A percentile compares a stretch with the other conserved stretches of the same genome.
phyloP scores from a whole-genome alignment of 2,113 vertebrate species.

The Athene cunicularia region DNA sequence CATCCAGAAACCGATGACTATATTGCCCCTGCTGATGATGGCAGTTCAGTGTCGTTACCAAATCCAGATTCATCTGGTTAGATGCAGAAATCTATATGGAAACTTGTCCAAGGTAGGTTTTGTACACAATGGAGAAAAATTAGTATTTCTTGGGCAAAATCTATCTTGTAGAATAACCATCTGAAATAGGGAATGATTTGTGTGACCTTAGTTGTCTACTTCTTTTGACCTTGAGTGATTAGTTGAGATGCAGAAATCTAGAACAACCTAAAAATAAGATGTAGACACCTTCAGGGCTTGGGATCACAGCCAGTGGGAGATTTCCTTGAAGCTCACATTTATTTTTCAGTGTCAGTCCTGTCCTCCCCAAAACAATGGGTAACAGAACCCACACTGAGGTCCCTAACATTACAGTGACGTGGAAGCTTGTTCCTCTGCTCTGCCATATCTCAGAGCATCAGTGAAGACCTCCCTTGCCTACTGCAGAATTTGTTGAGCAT shows the following conservation, averaged over 20 bases:
- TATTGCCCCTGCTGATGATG: neutral
- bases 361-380: neutral
- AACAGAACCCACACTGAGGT: neutral
- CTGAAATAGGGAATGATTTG: neutral
- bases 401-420: neutral
- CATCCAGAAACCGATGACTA: neutral
- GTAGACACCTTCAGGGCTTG: neutral
- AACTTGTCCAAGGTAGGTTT: neutral
- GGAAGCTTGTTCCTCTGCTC: neutral
- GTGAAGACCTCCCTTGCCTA: neutral
- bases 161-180: neutral
- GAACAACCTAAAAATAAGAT: neutral
- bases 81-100: neutral
- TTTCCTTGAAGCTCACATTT: neutral
- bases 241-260: neutral
- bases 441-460: neutral
- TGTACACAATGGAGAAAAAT: neutral
- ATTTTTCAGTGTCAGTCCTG: neutral
- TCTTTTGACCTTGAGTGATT: neutral
- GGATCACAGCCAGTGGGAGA: neutral
- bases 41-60: neutral
- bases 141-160: neutral
- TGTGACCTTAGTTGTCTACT: neutral
- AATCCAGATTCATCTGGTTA: neutral
- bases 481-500: neutral